Evolutionary conservation across 2,113 vertebrate genomes (phyloP), one percentile per base, ranked within the genome.

Genomic region (Scomber japonicus): DNA sequence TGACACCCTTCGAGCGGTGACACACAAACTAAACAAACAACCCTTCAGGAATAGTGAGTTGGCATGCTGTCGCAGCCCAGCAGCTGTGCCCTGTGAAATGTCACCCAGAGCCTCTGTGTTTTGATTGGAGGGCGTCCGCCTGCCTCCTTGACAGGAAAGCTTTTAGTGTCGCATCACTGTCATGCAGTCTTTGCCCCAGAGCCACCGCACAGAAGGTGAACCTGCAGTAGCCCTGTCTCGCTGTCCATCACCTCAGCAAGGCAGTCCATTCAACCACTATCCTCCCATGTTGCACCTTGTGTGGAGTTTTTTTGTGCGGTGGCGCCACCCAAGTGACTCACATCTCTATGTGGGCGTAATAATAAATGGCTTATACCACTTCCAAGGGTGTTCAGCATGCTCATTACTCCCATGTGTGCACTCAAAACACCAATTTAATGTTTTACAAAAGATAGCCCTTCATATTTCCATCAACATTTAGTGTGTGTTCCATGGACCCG

Each of bases 51-150:
- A 81, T 83, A 90, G 91, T 89, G 88, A 89, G 92, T 82, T 94
- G 93, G 94, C 92, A 92, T 86, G 84, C 90, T 87, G 91, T 93
- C 63, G 85, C 80, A 86, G 81, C 83, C 90, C 91, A 94, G 92
- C 93, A 94, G 92, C 94, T 95, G 94, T 94, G 93, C 81, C 84
- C 89, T 90, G 91, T 81, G 86, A 94, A 93, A 93, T 95, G 94
- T 95, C 94, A 94, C 92, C 81, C 72, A 86, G 84, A 88, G 75
- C 74, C 70, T 84, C 77, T 60, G 81, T 87, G 83, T 88, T 94
- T 92, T 89, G 94, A 95, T 93, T 86, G 90, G 91, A 94, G 90
- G 88, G 88, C 91, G 64, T 91, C 73, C 80, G 87, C 87, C 89
- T 78, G 91, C 90, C 92, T 92, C 83, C 83, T 86, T 88, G 91